A percentile compares a stretch with the other conserved stretches of the same genome.
Evolutionary conservation across 1,140 invertebrate species (phyloP).

Genomic region (Euschistus heros): DNA sequence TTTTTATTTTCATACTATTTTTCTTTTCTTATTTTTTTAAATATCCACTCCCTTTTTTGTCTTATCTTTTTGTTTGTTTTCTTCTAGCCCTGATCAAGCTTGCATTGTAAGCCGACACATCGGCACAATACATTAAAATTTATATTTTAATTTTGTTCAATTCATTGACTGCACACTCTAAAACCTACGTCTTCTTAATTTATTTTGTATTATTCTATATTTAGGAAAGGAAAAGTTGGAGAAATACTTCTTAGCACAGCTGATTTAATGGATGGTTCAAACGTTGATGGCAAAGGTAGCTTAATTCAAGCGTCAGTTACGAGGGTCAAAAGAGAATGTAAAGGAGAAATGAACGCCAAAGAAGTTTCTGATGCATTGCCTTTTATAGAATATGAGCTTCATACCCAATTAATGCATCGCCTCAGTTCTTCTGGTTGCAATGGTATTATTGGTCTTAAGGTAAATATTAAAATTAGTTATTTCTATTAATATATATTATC

Average conservation of each 20-base stretch:
- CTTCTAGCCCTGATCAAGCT: no score
- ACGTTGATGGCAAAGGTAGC: conserved; percentile 61
- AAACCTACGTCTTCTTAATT: not conserved
- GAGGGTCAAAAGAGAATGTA: conserved; percentile 63
- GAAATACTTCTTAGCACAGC: conserved; percentile 84
- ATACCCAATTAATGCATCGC: conserved; percentile 83
- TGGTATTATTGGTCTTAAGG: conserved; percentile 72
- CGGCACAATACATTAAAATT: no score
- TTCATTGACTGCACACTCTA: no score
- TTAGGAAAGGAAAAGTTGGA: conserved; percentile 71
- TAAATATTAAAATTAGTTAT: conserved; percentile 31
- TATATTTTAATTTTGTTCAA: no score
- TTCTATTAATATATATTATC: no score
- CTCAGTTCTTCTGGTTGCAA: conserved; percentile 89
- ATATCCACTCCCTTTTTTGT: no score
- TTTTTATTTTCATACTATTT: no score
- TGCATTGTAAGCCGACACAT: no score
- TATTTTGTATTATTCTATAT: not conserved
- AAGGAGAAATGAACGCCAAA: conserved; percentile 79
- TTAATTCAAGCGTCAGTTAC: conserved; percentile 69
- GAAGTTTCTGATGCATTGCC: conserved; percentile 88
- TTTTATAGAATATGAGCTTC: conserved; percentile 91
- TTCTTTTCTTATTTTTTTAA: no score
- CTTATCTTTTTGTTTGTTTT: no score
- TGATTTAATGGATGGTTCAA: conserved; percentile 64